A percentile compares a stretch with the other conserved stretches of the same genome.
Conservation (phyloP, 2,113 vertebrate species). For the Clinocottus analis region DNA sequence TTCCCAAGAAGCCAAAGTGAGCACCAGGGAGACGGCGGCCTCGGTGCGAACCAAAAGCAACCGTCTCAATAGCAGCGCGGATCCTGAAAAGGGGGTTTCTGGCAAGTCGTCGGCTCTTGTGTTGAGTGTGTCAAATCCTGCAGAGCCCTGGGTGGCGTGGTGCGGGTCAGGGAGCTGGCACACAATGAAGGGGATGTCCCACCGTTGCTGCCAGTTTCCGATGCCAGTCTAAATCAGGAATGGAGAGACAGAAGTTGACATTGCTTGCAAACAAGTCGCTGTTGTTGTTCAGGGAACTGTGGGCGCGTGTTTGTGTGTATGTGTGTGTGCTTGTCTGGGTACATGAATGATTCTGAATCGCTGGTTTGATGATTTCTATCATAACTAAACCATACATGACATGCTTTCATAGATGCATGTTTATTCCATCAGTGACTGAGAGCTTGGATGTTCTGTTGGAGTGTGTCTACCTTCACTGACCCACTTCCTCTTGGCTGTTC, state of each 20-base stretch:
- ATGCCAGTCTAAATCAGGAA: conserved; percentile 70
- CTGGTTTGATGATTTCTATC: conserved; percentile 34
- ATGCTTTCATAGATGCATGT: conserved; percentile 1
- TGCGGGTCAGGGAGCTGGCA: conserved; percentile 58
- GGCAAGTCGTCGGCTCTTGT: background rate
- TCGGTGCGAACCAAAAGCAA: conserved; percentile 6
- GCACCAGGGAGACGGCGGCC: conserved; percentile 21
- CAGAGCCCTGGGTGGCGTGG: conserved; percentile 54
- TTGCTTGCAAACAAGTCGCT: conserved; percentile 45
- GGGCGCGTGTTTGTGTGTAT: background rate
- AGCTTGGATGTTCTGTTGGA: conserved; percentile 21
- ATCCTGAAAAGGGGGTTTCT: background rate
- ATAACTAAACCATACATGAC: conserved; percentile 8
- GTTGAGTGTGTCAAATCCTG: conserved; percentile 44
- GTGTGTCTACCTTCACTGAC: conserved; percentile 43
- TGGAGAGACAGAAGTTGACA: conserved; percentile 57
- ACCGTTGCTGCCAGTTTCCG: conserved; percentile 69
- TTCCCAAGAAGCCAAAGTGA: conserved; percentile 12
- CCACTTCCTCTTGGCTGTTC: conserved; percentile 54
- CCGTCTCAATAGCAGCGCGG: background rate
- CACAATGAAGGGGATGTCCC: conserved; percentile 68
- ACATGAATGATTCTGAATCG: background rate
- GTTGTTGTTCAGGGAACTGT: conserved; percentile 54
- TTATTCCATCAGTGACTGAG: background rate
- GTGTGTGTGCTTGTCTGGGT: background rate